Evolutionary conservation across 2,113 vertebrate genomes (phyloP), one percentile per base, ranked within the genome.

Genomic region (Ceyx cyanopectus): DNA sequence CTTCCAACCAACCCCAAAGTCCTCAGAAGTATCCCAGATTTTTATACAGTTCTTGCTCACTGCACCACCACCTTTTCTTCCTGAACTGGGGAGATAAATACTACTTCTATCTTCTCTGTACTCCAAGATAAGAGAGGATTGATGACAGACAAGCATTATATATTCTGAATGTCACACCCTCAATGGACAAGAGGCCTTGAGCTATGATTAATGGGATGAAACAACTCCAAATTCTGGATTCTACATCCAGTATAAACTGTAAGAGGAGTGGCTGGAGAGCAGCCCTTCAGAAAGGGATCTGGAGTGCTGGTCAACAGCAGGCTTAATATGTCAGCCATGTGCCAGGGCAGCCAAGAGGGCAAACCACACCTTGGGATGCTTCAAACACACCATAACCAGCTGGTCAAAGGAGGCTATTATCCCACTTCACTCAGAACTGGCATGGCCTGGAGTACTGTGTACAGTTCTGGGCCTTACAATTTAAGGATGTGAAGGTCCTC

Each of bases 281-380:
- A 81, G 32, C 26, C 18, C 74, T 54, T 37, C 21, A 45, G 26
- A 32, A 84, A 32, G 20, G 2, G 9, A 5, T n/a, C 26, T n/a
- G 10, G 17, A 7, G 2, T 53, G 16, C 65, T 66, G 13, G 32
- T 6, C 2, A 0, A 9, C 34, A 87, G 29, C 41, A 74, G 17
- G 15, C 12, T 80, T 24, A 21, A 0, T 3, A 7, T 0, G n/a
- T 7, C 61, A 81, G 26, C 20, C 0, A 0, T 1, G 12, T 5
- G 41, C 9, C 29, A 50, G 22, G 34, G 62, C 17, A 76, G 13
- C 20, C 29, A 41, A 16, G 54, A 46, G 6, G 29, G 8, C 30
- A 81, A 90, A 18, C 4, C 4, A 0, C 11, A 40, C 9, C 21
- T 18, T n/a, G 21, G 9, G 2, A 6, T 21, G 12, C 30, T 14